Percentiles rank a stretch among this genome's conserved stretches.
Conservation (phyloP, 2,113 vertebrate genomes). For the Petromus typicus region DNA sequence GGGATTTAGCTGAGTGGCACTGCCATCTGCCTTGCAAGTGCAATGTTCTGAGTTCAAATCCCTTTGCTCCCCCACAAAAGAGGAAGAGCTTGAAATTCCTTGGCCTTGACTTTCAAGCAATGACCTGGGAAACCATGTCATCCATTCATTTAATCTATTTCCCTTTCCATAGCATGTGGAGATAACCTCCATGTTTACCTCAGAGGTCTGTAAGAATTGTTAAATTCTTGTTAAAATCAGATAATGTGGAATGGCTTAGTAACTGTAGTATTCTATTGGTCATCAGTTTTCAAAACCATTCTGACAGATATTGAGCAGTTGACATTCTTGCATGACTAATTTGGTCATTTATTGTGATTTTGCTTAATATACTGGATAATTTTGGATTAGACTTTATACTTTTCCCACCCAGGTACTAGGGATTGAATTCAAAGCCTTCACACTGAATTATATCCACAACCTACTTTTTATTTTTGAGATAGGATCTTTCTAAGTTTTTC, state of each 20-base stretch:
- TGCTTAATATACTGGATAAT: background rate
- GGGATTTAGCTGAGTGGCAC: no score
- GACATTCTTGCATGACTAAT: background rate
- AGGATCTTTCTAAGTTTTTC: background rate
- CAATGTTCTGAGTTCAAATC: no score
- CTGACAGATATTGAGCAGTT: background rate
- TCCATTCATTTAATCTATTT: background rate
- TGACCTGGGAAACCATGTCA: constrained; percentile 16
- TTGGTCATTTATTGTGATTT: background rate
- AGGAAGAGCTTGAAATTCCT: background rate
- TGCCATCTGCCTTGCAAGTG: no score
- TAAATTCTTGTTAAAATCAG: no score
- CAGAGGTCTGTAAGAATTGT: background rate
- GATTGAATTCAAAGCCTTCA: background rate
- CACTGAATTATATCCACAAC: background rate
- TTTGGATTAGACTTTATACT: background rate
- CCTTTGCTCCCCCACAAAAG: no score
- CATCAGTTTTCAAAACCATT: background rate
- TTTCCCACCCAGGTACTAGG: background rate
- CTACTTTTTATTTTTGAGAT: background rate
- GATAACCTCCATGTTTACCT: background rate
- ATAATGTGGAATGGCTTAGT: background rate
- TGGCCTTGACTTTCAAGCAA: background rate
- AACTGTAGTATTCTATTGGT: background rate
- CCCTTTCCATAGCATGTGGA: background rate